Conservation (phyloP, 2,797 vertebrate species). For the Smutsia temminckii region DNA sequence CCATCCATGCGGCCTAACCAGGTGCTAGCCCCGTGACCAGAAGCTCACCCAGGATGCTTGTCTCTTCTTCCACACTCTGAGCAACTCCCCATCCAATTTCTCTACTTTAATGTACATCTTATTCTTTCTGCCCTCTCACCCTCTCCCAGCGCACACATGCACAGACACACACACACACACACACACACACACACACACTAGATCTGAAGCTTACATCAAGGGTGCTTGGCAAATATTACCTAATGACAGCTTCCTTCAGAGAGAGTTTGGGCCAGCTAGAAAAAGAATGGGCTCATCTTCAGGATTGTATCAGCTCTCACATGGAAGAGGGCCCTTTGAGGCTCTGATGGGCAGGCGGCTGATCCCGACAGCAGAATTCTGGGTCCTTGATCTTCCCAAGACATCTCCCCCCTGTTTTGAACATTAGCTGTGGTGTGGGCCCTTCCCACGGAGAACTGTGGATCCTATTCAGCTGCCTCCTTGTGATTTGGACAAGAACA, state of each 20-base stretch:
- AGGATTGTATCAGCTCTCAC: constrained; percentile 51
- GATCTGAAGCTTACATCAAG: constrained; percentile 55
- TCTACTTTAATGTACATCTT: not conserved
- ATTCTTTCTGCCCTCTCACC: not conserved
- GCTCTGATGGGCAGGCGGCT: constrained; percentile 76
- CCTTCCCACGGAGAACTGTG: constrained; percentile 78
- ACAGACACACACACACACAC: not conserved
- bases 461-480: constrained; percentile 74
- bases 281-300: constrained; percentile 73
- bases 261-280: constrained; percentile 42
- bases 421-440: constrained; percentile 72
- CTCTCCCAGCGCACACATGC: not conserved
- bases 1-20: not conserved
- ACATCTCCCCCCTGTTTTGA: constrained; percentile 78
- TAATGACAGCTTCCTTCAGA: constrained; percentile 62
- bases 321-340: constrained; percentile 72
- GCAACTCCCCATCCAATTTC: not conserved
- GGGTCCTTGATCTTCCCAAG: constrained; percentile 78
- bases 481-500: constrained; percentile 75
- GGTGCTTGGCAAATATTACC: constrained; percentile 53
- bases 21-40: not conserved
- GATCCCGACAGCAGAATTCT: constrained; percentile 72
- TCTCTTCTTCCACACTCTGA: not conserved
- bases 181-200: not conserved
- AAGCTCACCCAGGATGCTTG: not conserved